Base-by-base conservation (phyloP, 2,797 vertebrate genomes). In the Hozukius guyotensis region DNA sequence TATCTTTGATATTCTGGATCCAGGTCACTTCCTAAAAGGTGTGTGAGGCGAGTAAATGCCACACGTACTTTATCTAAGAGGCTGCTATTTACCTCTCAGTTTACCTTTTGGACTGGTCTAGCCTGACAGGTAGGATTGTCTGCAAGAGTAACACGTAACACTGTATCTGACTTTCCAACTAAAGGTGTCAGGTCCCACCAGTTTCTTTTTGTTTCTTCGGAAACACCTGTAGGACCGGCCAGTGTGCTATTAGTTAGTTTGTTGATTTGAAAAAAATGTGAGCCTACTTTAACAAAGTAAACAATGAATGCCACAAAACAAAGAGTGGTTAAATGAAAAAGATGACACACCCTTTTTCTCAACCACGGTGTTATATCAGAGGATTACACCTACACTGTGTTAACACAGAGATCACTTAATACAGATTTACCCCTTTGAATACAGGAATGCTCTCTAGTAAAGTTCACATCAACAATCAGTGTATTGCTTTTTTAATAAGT, bases 101-200 rank as follows among this genome's bases (percentile, higher is more conserved):
- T 85, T 65, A 31, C 13, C 46, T 72, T 78, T 46, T 56, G 63
- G 69, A 90, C 93, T 72, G 63, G 92, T 93, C 52, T 14, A 85
- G 70, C 94, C 90, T 81, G 95, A 93, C 27, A 8, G 88, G 84
- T 88, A 57, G 77, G 88, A 92, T 88, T 82, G 69, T 13, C 2
- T 8, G 18, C 57, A 22, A 25, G 27, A 29, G 27, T 5, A 53
- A 57, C 24, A 25, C 10, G 13, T 3, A 52, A 36, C 1, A n/a
- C 8, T 42, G 8, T 31, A 49, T 42, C 42, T 64, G n/a, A 18
- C 62, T 53, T 70, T 7, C 5, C 6, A 56, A 59, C n/a, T 27
- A 2, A 57, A 1, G 20, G 52, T 29, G 22, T 46, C 56, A 69
- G 27, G 2, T 55, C 5, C 14, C 14, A 64, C 0, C 1, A 2